phyloP scores from a whole-genome alignment of 1,140 invertebrate genomes.

The Pseudoatta argentina region DNA sequence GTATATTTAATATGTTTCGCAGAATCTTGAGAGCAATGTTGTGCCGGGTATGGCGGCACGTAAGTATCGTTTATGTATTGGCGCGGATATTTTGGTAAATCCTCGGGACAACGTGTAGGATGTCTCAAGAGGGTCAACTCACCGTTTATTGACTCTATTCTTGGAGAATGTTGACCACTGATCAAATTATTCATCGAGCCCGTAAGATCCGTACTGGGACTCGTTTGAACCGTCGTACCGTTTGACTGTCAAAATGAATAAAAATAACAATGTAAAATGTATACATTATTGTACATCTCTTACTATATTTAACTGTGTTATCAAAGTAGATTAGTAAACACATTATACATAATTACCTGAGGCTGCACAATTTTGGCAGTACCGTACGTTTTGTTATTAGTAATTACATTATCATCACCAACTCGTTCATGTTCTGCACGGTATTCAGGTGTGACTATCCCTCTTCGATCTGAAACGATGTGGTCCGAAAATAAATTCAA shows the following conservation, averaged over 20 bases:
- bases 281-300: background rate
- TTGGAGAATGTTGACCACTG: constrained; percentile 80
- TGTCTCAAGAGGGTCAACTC: constrained; percentile 81
- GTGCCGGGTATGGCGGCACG: constrained; percentile 70
- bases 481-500: constrained; percentile 23
- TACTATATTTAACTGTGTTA: constrained; percentile 12
- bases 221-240: constrained; percentile 79
- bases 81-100: constrained; percentile 76
- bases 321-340: background rate
- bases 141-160: constrained; percentile 85
- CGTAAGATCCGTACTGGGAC: constrained; percentile 79
- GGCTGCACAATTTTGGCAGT: constrained; percentile 86
- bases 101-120: constrained; percentile 73
- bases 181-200: constrained; percentile 84
- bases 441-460: constrained; percentile 91
- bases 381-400: constrained; percentile 87
- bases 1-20: constrained; percentile 72
- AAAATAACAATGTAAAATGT: constrained; percentile 32
- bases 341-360: constrained; percentile 79
- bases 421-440: constrained; percentile 87
- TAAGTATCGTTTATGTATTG: constrained; percentile 76
- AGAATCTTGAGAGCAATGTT: constrained; percentile 76
- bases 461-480: constrained; percentile 87
- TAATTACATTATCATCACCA: constrained; percentile 83
- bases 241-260: constrained; percentile 78